These are phyloP conservation scores for Sinocyclocheilus maitianheensis DNA, from an alignment of 2,113 vertebrate species.

Conservation along the genomic window DNA sequence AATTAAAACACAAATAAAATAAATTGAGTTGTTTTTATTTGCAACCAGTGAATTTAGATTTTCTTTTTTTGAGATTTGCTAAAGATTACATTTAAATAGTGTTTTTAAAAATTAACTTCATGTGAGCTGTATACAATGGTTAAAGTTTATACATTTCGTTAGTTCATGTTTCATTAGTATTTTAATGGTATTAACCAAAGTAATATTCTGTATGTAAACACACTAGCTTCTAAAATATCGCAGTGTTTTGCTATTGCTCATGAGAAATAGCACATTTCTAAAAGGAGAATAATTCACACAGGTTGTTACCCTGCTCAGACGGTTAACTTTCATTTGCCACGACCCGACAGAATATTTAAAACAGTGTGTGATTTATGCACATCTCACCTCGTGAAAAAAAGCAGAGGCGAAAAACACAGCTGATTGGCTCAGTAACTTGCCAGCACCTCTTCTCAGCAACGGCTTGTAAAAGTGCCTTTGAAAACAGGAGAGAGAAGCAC, in stretches of 20 bases:
- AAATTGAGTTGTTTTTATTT: background rate
- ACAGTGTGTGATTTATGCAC: constrained; percentile 20
- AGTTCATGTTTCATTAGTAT: background rate
- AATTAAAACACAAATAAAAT: background rate
- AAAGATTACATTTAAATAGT: background rate
- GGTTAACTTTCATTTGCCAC: constrained; percentile 33
- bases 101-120: background rate
- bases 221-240: background rate
- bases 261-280: constrained; percentile 5
- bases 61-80: background rate
- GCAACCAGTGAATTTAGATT: background rate
- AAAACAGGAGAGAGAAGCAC: constrained; percentile 37
- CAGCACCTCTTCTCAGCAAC: constrained; percentile 78
- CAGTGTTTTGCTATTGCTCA: background rate
- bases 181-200: background rate
- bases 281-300: constrained; percentile 21
- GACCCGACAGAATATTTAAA: constrained; percentile 38
- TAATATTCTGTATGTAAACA: background rate
- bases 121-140: background rate
- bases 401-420: constrained; percentile 87
- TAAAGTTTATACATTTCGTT: background rate
- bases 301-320: background rate
- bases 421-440: constrained; percentile 77
- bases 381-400: constrained; percentile 91
- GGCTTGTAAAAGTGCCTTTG: constrained; percentile 91